phyloP scores from a whole-genome alignment of 1,140 invertebrate genomes.

The Scylla paramamosain region DNA sequence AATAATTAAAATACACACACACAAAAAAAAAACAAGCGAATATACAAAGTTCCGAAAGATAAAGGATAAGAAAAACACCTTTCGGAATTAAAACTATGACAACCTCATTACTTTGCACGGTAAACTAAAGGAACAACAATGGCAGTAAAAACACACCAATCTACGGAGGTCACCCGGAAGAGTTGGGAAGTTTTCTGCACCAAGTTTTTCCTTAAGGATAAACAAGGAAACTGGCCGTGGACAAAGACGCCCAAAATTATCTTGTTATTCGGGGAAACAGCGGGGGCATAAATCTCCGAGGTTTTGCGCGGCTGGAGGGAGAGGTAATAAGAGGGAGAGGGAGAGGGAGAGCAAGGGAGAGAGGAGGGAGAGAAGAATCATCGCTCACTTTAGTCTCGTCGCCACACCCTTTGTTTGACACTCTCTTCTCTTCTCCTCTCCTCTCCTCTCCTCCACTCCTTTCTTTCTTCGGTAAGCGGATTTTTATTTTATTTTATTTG shows the following conservation, averaged over 20 bases:
- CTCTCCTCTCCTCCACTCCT: no score
- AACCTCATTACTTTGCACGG: no score
- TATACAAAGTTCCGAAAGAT: no score
- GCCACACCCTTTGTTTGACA: conserved; percentile 2
- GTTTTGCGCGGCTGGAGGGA: not conserved
- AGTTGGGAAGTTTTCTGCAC: not conserved
- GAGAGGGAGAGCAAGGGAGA: not conserved
- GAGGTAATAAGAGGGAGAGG: not conserved
- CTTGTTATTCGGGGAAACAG: not conserved
- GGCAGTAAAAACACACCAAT: not conserved
- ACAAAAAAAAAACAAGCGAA: no score
- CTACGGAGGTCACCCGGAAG: not conserved
- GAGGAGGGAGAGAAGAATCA: not conserved
- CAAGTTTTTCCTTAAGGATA: not conserved
- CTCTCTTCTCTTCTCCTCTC: not conserved
- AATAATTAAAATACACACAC: no score
- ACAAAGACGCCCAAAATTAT: not conserved
- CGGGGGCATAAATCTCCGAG: not conserved
- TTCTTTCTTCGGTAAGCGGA: no score
- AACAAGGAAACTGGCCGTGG: not conserved
- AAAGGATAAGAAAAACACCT: no score
- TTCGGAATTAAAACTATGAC: no score
- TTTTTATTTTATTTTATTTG: no score
- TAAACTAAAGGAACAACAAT: no score
- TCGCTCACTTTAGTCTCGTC: not conserved